phyloP scores from a whole-genome alignment of 2,888 invertebrate species.

The Hemicrepidius hirtus region DNA sequence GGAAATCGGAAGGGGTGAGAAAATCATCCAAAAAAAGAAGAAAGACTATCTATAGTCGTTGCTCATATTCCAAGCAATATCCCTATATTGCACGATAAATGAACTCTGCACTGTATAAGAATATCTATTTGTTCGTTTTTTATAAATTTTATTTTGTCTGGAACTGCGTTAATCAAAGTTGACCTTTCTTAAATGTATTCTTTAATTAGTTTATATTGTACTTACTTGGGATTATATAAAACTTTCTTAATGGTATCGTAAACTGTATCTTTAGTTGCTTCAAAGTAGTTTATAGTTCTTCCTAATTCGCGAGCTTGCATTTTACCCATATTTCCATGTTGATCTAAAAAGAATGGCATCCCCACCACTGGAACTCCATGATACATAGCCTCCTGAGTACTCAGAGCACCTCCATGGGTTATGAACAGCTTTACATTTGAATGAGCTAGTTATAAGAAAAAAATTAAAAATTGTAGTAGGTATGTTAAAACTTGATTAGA shows the following conservation, averaged over 20 bases:
- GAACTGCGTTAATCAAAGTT: too few species aligned
- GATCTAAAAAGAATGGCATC: constrained; percentile 66
- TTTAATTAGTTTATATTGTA: too few species aligned
- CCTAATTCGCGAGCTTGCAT: constrained; percentile 60
- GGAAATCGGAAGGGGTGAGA: too few species aligned
- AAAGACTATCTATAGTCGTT: too few species aligned
- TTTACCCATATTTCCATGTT: constrained; percentile 62
- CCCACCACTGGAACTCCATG: constrained; percentile 59
- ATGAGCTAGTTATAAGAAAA: constrained; percentile 50
- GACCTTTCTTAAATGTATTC: too few species aligned
- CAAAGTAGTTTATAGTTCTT: constrained; percentile 53
- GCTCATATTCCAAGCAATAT: too few species aligned
- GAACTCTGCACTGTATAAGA: too few species aligned
- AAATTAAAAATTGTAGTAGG: background rate
- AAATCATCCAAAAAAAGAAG: too few species aligned
- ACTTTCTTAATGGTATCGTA: constrained; percentile 57
- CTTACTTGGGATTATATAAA: constrained; percentile 59
- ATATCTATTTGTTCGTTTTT: too few species aligned
- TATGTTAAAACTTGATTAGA: background rate
- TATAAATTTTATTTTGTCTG: too few species aligned
- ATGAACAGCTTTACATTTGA: constrained; percentile 59
- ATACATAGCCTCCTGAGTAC: constrained; percentile 60
- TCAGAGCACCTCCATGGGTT: constrained; percentile 62
- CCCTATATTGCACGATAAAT: too few species aligned
- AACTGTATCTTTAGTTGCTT: constrained; percentile 56